Evolutionary conservation across 2,113 vertebrate genomes (phyloP), one percentile per base, ranked within the genome.

Genomic region (Zingel zingel): DNA sequence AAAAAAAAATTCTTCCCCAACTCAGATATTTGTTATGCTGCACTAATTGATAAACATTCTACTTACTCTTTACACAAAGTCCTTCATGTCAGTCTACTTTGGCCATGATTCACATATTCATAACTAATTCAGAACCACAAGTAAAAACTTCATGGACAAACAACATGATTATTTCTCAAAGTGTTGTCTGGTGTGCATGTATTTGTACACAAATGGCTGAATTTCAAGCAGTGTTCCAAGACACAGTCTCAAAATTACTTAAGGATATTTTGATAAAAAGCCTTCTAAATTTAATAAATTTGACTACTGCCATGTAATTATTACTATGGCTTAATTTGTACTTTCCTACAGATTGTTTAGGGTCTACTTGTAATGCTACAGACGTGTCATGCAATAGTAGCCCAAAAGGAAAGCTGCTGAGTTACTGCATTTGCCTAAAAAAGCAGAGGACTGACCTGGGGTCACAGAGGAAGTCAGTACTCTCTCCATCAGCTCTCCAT

Each of bases 401-500:
- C 53, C 58, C 45, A 19, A 78, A 39, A 63, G 68, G 23, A 73
- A 54, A 78, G 66, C 53, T 77, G 62, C 68, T 0, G 65, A 83
- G 74, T 66, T 30, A 15, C 21, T 64, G 51, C 53, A 64, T 81
- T 74, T 72, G 36, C 59, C 80, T 33, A 43, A 2, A 74, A 68
- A 58, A 70, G 56, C 23, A 65, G 18, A 45, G 51, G 14, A 54
- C 91, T 87, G 93, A 99, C 98, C 98, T 98, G 89, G 98, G 97
- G 81, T 99, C 98, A 83, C 98, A 99, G 2, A 99, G 94, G 94
- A 99, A 99, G 93, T 99, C 97, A 0, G 96, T 96, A 70, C 96
- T 99, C 85, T 99, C 98, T 7, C 98, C 97, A 0, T 99, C 98
- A 1, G 97, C 96, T 93, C 98, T 95, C 98, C 98, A 99, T 47